Evolutionary conservation across 2,888 invertebrate genomes (phyloP), one percentile per base, ranked within the genome.

Genomic region (Synergus laeviventris): DNA sequence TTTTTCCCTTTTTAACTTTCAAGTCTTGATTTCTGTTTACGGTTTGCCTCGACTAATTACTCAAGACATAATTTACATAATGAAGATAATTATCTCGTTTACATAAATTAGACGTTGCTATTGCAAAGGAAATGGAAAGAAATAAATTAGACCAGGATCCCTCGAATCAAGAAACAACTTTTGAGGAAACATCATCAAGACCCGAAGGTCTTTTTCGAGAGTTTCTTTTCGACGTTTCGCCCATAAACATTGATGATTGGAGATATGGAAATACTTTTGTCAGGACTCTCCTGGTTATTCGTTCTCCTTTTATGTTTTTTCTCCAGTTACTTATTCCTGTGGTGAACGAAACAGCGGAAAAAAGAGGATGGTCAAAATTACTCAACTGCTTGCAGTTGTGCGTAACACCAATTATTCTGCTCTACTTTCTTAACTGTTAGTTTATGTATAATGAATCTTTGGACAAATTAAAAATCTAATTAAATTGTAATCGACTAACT

Each of bases 341-440:
- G 11, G 93, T 94, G 18, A 92, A 93, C 81, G 89, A 91, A 78
- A 89, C 90, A 12, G 90, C 91, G 2, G 89, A 89, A 76, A 91
- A 91, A 77, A 88, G 91, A 78, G 93, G 93, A 74, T 94, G 94
- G 94, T 93, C 93, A 77, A 92, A 93, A 84, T 88, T 92, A 61
- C 88, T 94, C 18, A 92, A 93, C 81, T 90, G 92, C 56, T 79
- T 93, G 5, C 94, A 94, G 82, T 89, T 93, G 73, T 86, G 92
- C 45, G 84, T 92, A 14, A 91, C 92, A 21, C 93, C 93, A 24
- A 78, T 91, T 18, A 86, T 91, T 42, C 82, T 88, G n/a, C 81
- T 91, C 42, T 89, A 91, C 79, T 86, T 92, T 59, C 89, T 90
- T 54, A 80, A 86, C 59, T 82, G 90, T 90, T 81, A 82, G 84